Percentiles rank a stretch among this genome's conserved stretches.
Conservation (phyloP, 2,797 vertebrate species). For the Triplophysa bombifrons region DNA sequence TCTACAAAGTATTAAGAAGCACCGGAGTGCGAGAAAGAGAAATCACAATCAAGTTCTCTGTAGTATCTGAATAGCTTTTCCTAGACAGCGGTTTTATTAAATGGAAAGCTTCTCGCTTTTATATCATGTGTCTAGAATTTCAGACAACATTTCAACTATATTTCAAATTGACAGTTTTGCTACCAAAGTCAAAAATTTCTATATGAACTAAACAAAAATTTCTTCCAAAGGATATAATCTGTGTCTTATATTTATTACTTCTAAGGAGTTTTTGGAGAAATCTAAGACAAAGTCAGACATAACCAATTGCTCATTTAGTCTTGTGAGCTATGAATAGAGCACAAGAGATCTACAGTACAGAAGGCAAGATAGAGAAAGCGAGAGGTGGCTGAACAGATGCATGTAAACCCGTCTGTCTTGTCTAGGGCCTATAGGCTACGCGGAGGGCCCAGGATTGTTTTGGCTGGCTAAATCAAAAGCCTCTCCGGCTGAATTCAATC, state of each 20-base stretch:
- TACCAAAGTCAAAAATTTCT: too few species aligned
- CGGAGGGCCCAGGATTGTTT: constrained; percentile 34
- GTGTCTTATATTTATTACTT: not conserved
- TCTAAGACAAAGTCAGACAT: not conserved
- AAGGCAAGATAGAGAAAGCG: constrained; percentile 1
- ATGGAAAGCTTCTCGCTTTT: not conserved
- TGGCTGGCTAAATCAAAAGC: constrained; percentile 54
- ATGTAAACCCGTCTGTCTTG: constrained; percentile 41
- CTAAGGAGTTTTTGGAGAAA: not conserved
- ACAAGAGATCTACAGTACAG: not conserved
- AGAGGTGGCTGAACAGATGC: constrained; percentile 33
- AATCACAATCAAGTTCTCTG: not conserved
- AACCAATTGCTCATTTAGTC: not conserved
- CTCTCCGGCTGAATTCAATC: constrained; percentile 45
- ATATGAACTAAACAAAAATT: too few species aligned
- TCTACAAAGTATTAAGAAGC: constrained; percentile 1
- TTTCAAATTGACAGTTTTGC: not conserved
- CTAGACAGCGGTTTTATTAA: not conserved
- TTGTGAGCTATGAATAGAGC: not conserved
- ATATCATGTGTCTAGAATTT: too few species aligned
- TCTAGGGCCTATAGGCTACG: constrained; percentile 32
- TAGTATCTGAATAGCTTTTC: not conserved
- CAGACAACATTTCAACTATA: not conserved
- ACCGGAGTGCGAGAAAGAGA: not conserved
- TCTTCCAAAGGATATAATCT: not conserved